A percentile compares a stretch with the other conserved stretches of the same genome.
phyloP scores from a whole-genome alignment of 2,797 vertebrate genomes.

The Pangasius macronema region DNA sequence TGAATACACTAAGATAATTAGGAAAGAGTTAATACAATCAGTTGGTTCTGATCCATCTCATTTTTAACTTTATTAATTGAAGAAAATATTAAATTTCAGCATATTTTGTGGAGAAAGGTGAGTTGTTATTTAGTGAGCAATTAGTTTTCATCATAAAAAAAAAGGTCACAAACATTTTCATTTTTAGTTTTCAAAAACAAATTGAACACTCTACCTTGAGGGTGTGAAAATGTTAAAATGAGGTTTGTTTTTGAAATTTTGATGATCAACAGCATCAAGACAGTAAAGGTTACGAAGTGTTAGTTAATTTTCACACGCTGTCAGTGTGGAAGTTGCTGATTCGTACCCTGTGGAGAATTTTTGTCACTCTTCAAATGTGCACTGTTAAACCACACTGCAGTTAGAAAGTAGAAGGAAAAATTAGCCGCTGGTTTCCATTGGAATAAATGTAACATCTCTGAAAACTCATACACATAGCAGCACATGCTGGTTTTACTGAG shows the following conservation, averaged over 20 bases:
- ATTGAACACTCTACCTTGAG: not conserved
- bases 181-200: conserved; percentile 9
- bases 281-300: conserved; percentile 16
- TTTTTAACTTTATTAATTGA: not conserved
- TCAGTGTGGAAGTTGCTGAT: conserved; percentile 27
- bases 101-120: not conserved
- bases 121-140: not conserved
- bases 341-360: conserved; percentile 23
- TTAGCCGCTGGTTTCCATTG: not conserved
- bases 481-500: not conserved
- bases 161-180: not conserved
- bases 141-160: not conserved
- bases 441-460: not conserved
- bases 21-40: not conserved
- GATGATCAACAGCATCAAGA: conserved; percentile 16
- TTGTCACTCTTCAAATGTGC: conserved; percentile 18
- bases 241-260: conserved; percentile 19
- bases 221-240: conserved; percentile 15
- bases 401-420: not conserved
- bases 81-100: not conserved
- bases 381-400: conserved; percentile 24
- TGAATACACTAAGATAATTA: not conserved
- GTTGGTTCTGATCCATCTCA: not conserved
- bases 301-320: conserved; percentile 38
- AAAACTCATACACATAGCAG: not conserved